phyloP scores from a whole-genome alignment of 1,140 invertebrate genomes.

The Brachionus koreanus region DNA sequence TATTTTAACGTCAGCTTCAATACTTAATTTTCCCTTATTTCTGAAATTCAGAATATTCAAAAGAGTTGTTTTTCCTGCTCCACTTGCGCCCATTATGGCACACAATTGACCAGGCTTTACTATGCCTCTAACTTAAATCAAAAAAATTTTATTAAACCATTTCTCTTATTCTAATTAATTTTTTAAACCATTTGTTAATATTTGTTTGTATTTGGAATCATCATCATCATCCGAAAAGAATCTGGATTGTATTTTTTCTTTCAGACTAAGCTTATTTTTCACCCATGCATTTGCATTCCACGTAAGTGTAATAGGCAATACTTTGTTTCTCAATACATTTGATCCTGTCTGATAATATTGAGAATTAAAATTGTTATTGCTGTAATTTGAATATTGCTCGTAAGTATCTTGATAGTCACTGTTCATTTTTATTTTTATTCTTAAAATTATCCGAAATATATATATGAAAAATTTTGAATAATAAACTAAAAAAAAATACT shows the following conservation, averaged over 20 bases:
- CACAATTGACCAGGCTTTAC: slow-evolving; percentile 82
- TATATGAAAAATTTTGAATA: neutral
- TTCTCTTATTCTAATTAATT: neutral
- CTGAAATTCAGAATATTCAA: slow-evolving; percentile 83
- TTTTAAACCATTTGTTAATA: slow-evolving; percentile 14
- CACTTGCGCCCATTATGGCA: slow-evolving; percentile 84
- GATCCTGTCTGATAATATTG: neutral
- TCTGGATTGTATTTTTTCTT: neutral
- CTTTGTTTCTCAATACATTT: neutral
- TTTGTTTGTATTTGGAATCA: slow-evolving; percentile 7
- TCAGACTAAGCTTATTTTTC: neutral
- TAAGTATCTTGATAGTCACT: neutral
- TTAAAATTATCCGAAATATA: neutral
- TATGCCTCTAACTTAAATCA: slow-evolving; percentile 68
- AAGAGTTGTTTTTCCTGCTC: slow-evolving; percentile 85
- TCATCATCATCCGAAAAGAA: neutral
- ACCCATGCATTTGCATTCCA: slow-evolving; percentile 30
- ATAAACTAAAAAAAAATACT: neutral
- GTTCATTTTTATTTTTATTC: neutral
- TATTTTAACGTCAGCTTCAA: slow-evolving; percentile 66
- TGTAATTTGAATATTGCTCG: neutral
- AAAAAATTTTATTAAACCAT: neutral
- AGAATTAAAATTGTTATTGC: neutral
- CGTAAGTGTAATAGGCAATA: neutral
- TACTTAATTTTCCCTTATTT: slow-evolving; percentile 66